Base-by-base conservation (phyloP, 2,888 invertebrate genomes). In the Scaptomyza parva region DNA sequence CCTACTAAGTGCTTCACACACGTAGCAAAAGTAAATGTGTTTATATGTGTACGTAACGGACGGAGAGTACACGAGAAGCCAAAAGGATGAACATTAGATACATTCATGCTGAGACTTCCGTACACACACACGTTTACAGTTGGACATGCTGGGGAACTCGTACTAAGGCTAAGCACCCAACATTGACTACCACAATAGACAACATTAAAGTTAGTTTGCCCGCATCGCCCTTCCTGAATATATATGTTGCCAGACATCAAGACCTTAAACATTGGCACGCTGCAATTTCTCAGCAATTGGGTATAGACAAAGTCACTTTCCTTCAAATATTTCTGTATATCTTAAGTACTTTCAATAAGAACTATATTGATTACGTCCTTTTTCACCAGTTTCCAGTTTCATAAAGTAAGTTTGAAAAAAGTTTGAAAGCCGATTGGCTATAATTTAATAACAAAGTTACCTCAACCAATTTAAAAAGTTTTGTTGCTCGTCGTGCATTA, bases 11-110 rank as follows among this genome's bases (percentile, higher is more conserved):
- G 86, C 86, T 81, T 62, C 79, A 68, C 75, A 70, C 87, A 81
- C 87, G 85, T 83, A 78, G 75, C 73, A 68, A 69, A 81, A 75
- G 76, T 78, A 78, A 84, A 77, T 86, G 83, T 74, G 77, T 66
- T 77, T 83, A 69, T 72, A 60, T 67, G 63, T 63, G 64, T 70
- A 59, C 45, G 65, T 66, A 59, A 72, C 71, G 66, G 65, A 70
- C 70, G 80, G 66, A 64, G 68, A 77, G 81, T 71, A 83, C 68
- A 76, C 55, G 76, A 62, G 76, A 62, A 75, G 77, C 64, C 73
- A 83, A 83, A 80, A 83, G 82, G 84, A 83, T 82, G 80, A 86
- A 73, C 82, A 82, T 82, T 86, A 82, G 77, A 82, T 83, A 86
- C 86, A 82, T 86, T 77, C 86, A 77, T 80, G 84, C 72, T 77